Base-by-base conservation (phyloP, 2,797 vertebrate species). In the Sebastiscus tertius region DNA sequence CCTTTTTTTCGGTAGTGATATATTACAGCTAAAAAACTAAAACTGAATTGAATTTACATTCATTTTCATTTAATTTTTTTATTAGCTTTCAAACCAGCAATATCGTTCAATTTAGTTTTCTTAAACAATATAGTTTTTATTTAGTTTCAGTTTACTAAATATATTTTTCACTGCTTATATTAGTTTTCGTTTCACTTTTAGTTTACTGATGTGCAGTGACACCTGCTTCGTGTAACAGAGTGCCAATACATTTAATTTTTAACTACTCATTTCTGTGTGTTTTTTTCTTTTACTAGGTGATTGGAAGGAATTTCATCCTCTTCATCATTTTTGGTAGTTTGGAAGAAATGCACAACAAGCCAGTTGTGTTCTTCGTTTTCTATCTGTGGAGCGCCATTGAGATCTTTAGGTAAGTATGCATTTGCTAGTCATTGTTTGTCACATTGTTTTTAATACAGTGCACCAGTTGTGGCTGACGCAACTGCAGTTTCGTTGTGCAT, bases 341-440 rank as follows among this genome's bases (percentile, higher is more conserved):
- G 92, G 97, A 98, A 86, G 96, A 99, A 93, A 99, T 99, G 97
- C 98, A 99, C 70, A 96, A 95, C 93, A 97, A 96, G 89, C 95
- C 97, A 4, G 97, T 98, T 27, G 98, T 99, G 62, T 99, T 99
- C 92, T 99, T 98, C 16, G 66, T 99, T 64, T 99, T 99, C 93
- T 99, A 99, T 84, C 71, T 95, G 31, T 99, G 98, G 98, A 99
- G 98, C 26, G 71, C 94, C 71, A 87, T 94, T 36, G 99, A 99
- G 88, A 95, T 99, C 77, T 96, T 99, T 91, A 97, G 99, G 99
- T 98, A 88, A 85, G 94, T 77, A 6, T 59, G 16, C n/a, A 11
- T 71, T 20, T 72, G 3, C 18, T 59, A 11, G 22, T 39, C 24
- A 27, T 36, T 63, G 12, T 63, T 63, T 24, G 33, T 63, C 61